Percentiles rank a stretch among this genome's conserved stretches.
phyloP scores from a whole-genome alignment of 2,113 vertebrate species.

The Leptocoma aspasia region DNA sequence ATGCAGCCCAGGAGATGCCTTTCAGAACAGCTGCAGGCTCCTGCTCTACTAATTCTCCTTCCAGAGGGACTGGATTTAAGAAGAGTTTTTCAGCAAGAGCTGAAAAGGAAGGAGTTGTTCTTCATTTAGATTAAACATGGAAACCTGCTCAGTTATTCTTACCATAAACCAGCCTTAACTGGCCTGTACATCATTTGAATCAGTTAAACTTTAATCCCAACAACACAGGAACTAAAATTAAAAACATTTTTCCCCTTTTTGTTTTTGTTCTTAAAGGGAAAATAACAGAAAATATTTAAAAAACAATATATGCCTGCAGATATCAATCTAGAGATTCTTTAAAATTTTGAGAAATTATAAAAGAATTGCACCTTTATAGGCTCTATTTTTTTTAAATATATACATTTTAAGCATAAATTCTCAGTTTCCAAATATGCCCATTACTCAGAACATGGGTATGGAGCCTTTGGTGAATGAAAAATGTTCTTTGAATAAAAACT shows the following conservation, averaged over 20 bases:
- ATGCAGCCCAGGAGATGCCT: neutral
- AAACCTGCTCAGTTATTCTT: neutral
- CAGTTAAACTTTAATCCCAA: neutral
- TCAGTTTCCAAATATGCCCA: neutral
- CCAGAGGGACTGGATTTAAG: neutral
- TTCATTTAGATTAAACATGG: neutral
- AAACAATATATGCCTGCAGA: neutral
- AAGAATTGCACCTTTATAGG: neutral
- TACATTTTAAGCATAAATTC: neutral
- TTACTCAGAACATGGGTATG: neutral
- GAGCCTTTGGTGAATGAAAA: neutral
- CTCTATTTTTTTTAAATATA: neutral
- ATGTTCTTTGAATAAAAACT: neutral
- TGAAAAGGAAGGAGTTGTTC: neutral
- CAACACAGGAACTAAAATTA: neutral
- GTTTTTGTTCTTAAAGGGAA: neutral
- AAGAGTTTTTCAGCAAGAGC: neutral
- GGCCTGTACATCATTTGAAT: neutral
- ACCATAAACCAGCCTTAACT: neutral
- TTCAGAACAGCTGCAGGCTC: neutral
- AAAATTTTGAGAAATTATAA: neutral
- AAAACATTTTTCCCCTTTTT: neutral
- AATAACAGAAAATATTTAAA: neutral
- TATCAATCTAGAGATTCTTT: neutral
- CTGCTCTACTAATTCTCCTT: neutral